Conservation (phyloP, 1,140 invertebrate genomes). For the Neelides sp. region DNA sequence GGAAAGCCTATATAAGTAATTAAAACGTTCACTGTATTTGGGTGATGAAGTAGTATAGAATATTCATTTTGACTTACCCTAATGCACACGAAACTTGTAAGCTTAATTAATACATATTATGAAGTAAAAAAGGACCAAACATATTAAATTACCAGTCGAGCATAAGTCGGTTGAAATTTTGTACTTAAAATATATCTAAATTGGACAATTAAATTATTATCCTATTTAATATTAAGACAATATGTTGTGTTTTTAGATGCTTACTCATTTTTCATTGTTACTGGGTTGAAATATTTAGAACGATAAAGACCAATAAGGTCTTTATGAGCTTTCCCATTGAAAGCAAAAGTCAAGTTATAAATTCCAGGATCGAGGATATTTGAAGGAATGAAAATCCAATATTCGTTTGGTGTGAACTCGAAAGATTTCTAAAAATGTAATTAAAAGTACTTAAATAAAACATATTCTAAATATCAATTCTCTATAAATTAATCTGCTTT, state of each 20-base stretch:
- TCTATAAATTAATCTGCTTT: neutral
- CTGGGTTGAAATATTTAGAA: constrained; percentile 52
- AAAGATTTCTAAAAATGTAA: constrained; percentile 35
- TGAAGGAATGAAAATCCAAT: constrained; percentile 48
- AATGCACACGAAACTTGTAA: constrained; percentile 70
- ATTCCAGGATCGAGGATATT: constrained; percentile 42
- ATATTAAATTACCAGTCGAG: constrained; percentile 44
- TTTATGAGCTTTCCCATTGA: constrained; percentile 49
- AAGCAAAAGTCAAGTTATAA: constrained; percentile 52
- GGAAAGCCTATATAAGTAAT: constrained; percentile 1
- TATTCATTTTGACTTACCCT: constrained; percentile 27
- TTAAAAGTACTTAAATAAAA: neutral
- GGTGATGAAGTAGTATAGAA: neutral
- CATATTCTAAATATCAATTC: neutral
- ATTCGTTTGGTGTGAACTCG: constrained; percentile 47
- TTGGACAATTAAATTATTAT: too few relatives aligned
- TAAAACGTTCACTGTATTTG: neutral
- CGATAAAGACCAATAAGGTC: constrained; percentile 66
- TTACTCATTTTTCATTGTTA: constrained; percentile 48
- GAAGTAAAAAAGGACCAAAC: constrained; percentile 60
- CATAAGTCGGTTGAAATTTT: constrained; percentile 50
- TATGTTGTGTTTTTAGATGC: neutral
- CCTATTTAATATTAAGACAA: neutral
- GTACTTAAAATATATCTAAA: constrained; percentile 42
- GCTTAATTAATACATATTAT: constrained; percentile 91